These are phyloP conservation scores for Zelostemma sp. DNA, from an alignment of 1,140 invertebrate genomes.

Conservation along the genomic window DNA sequence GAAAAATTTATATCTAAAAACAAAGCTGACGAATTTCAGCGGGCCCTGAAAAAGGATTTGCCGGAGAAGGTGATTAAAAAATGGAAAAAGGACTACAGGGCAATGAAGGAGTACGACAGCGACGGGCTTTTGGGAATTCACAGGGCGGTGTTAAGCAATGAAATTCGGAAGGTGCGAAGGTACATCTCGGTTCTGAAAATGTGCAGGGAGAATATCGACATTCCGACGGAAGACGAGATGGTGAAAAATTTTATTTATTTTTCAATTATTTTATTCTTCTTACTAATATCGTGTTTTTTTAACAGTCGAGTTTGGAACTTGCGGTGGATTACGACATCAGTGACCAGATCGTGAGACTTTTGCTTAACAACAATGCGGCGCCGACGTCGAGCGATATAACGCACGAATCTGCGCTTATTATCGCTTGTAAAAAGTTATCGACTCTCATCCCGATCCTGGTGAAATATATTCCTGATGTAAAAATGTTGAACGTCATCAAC, in stretches of 20 bases:
- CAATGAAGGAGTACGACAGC: constrained; percentile 34
- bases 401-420: constrained; percentile 52
- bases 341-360: constrained; percentile 37
- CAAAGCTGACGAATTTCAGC: constrained; percentile 13
- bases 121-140: constrained; percentile 56
- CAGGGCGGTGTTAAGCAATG: constrained; percentile 44
- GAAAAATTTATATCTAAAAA: constrained; percentile 6
- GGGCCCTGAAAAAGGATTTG: not conserved
- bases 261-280: not conserved
- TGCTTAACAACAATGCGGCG: constrained; percentile 50
- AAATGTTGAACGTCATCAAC: not conserved
- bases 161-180: constrained; percentile 38
- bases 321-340: constrained; percentile 41
- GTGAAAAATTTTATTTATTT: constrained; percentile 35
- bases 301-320: constrained; percentile 55
- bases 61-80: constrained; percentile 26
- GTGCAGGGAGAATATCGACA: constrained; percentile 41
- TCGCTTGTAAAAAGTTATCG: constrained; percentile 53
- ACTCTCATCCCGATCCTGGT: constrained; percentile 31
- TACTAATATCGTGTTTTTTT: too few relatives aligned
- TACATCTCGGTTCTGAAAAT: constrained; percentile 45
- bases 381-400: constrained; percentile 25
- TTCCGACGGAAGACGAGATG: constrained; percentile 30
- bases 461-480: constrained; percentile 13
- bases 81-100: constrained; percentile 41